phyloP scores from a whole-genome alignment of 2,113 vertebrate genomes.

The Megaleporinus macrocephalus region DNA sequence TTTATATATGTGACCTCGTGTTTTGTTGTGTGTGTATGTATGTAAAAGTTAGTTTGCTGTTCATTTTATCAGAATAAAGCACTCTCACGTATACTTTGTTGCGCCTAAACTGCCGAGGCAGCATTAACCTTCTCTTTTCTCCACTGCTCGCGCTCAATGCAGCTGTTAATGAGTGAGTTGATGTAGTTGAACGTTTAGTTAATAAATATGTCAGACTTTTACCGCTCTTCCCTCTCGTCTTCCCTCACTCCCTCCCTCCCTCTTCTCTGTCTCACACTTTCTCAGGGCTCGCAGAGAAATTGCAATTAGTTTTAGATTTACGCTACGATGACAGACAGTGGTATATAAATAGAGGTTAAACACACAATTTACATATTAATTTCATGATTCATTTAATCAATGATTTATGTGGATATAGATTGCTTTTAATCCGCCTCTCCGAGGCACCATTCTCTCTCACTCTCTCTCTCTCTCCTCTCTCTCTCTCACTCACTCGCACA shows the following conservation, averaged over 20 bases:
- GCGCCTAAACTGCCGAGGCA: constrained; percentile 75
- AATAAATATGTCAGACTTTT: constrained; percentile 92
- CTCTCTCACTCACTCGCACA: constrained; percentile 61
- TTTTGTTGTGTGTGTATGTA: constrained; percentile 8
- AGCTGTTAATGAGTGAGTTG: constrained; percentile 87
- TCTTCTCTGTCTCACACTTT: constrained; percentile 49
- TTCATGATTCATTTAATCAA: constrained; percentile 95
- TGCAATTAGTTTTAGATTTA: constrained; percentile 94
- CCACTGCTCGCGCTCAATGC: constrained; percentile 77
- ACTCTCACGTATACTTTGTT: neutral
- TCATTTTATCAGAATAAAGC: neutral
- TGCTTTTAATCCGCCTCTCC: constrained; percentile 85
- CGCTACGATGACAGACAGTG: constrained; percentile 87
- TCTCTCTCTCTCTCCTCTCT: constrained; percentile 64
- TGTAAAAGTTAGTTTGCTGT: neutral
- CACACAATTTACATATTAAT: constrained; percentile 96
- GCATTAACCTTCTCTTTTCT: constrained; percentile 79
- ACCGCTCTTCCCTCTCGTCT: constrained; percentile 63
- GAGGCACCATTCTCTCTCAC: constrained; percentile 52
- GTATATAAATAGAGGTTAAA: constrained; percentile 93
- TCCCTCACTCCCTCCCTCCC: constrained; percentile 15
- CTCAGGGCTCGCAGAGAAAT: constrained; percentile 84
- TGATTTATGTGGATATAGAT: constrained; percentile 92
- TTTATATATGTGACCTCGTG: neutral
- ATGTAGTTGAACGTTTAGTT: constrained; percentile 89